Evolutionary conservation across 2,888 invertebrate genomes (phyloP), one percentile per base, ranked within the genome.

Genomic region (Nysson spinosus): DNA sequence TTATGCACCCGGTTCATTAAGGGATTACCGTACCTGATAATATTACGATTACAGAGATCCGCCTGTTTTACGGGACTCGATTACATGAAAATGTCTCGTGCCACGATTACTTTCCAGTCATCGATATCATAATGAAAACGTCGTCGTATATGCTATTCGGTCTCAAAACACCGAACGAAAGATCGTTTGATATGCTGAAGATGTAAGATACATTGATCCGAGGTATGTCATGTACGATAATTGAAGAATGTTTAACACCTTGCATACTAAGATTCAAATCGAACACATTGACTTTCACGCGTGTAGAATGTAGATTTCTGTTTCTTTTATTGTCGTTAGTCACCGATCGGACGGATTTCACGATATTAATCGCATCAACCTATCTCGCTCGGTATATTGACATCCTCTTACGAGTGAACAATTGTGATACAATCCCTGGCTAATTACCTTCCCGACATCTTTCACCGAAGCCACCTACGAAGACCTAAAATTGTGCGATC

Each of bases 361-460:
- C 46, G 51, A 47, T 63, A 63, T 44, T 34, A 12, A 37, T 43
- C 43, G 61, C 19, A 12, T 37, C 7, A 19, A 50, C 46, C 60
- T 17, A 0, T 20, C 39, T 12, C 9, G 7, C 35, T 3, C 22
- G 3, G 17, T 42, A 30, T 64, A 39, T 26, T 42, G 51, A 52
- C 47, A 47, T 61, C 42, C 12, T 43, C 32, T 30, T 24, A 24
- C 16, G 39, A 6, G 51, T 43, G 14, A 46, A 46, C 52, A 43
- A 60, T 61, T 64, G 54, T 39, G 34, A 54, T 61, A 64, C 39
- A 2, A 42, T 54, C 30, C 40, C 49, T 35, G 34, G 39, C 50
- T 54, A 62, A 65, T 55, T 62, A 35, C 28, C 44, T 30, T n/a
- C 14, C 19, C 24, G 42, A 24, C 6, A 47, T 60, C 22, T 24